Base-by-base conservation (phyloP, 2,797 vertebrate genomes). In the Myotis pilosus region DNA sequence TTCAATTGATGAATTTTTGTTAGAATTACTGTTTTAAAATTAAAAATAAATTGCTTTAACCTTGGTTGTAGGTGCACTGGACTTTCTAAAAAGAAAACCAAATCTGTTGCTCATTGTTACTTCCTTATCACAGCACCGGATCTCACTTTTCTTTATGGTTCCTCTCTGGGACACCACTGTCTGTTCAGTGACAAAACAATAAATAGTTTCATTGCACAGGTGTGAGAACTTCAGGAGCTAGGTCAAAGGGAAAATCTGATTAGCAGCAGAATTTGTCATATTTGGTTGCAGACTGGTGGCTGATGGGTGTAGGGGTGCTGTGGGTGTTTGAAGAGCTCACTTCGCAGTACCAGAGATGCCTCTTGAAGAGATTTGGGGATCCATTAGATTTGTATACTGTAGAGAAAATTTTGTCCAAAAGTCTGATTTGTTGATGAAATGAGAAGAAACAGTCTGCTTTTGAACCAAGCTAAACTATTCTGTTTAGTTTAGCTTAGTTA, bases 141-240 rank as follows among this genome's bases (percentile, higher is more conserved):
- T 75, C 84, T 94, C 81, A 69, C 1, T 76, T 91, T 92, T 96
- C 49, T 23, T 89, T 55, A 74, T 49, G 10, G 51, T 64, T 94
- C 72, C n/a, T 93, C 79, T 96, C 89, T 89, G 38, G 87, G 62
- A 92, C 16, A 81, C 62, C 51, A 90, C 0, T 68, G 25, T 95
- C 68, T 87, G 9, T 89, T 87, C 57, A 79, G 30, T 89, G 91
- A 97, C 92, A 97, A 96, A 93, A 82, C 83, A 97, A 97, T 96
- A 97, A 97, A 97, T 97, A 97, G 96, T 91, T 76, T 97, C 89
- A 97, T 92, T 97, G 96, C 97, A 97, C 91, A 97, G 86, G 51
- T 91, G 87, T 92, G 86, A 96, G 96, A 95, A 95, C 62, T 62
- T 94, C 57, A 88, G 89, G 60, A 93, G 91, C 66, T 87, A 97